phyloP scores from a whole-genome alignment of 2,113 vertebrate species.

The Coptodon bakossiorum region DNA sequence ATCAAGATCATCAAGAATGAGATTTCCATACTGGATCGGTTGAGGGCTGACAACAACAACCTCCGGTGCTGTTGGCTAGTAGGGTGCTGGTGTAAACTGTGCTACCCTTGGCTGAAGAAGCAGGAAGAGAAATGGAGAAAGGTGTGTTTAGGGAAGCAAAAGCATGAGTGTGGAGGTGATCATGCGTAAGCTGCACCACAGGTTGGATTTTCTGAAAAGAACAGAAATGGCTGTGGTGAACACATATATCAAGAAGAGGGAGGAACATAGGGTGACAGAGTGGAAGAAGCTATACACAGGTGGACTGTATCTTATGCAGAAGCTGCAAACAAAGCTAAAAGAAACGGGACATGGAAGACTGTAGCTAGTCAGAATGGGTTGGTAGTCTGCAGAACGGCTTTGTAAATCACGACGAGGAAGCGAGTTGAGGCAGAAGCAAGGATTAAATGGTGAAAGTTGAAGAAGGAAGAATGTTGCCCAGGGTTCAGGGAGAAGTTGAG shows the following conservation, averaged over 20 bases:
- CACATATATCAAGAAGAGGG: neutral
- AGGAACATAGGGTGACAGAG: neutral
- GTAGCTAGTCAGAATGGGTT: neutral
- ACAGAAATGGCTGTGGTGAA: neutral
- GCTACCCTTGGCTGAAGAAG: neutral
- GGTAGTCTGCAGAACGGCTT: neutral
- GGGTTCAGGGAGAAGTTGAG: neutral
- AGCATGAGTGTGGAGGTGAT: neutral
- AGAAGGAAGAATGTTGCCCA: neutral
- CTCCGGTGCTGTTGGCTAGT: neutral
- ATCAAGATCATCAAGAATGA: neutral
- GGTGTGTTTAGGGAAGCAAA: neutral
- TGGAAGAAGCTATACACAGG: neutral
- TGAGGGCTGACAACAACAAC: neutral
- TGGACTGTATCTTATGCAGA: neutral
- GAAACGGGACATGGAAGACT: neutral
- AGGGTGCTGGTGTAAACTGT: neutral
- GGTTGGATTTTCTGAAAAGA: neutral
- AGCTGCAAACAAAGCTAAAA: neutral
- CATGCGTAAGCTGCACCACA: neutral
- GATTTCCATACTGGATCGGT: fast-evolving
- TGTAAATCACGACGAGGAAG: neutral
- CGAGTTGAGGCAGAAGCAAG: neutral
- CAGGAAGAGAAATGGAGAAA: neutral
- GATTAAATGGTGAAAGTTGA: neutral